Evolutionary conservation across 2,888 invertebrate species (phyloP), one percentile per base, ranked within the genome.

Genomic region (Rosalia funebris): DNA sequence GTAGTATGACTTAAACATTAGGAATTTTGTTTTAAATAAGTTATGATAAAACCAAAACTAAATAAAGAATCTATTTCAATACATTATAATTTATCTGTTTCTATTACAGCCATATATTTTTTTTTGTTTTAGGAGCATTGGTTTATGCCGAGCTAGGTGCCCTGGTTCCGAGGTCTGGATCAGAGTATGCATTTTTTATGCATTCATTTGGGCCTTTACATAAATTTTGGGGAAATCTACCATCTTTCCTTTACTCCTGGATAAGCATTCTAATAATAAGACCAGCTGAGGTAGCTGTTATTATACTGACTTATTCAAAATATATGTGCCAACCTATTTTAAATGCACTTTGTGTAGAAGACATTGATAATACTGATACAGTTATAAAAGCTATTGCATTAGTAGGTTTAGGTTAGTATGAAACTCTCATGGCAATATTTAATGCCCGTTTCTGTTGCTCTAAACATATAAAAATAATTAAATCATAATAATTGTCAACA

Each of bases 71-170:
- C n/a, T n/a, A n/a, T n/a, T n/a, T n/a, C n/a, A n/a, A n/a, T n/a
- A n/a, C n/a, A n/a, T n/a, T n/a, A n/a, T n/a, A n/a, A n/a, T n/a
- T n/a, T n/a, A n/a, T n/a, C n/a, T n/a, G n/a, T n/a, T n/a, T n/a
- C n/a, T n/a, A n/a, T n/a, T n/a, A n/a, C 25, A 25, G 25, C 25
- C 25, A 9, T 9, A 25, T 3, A 3, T 3, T 3, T 25, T 9
- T 3, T 25, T 25, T 25, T 25, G 25, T 84, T 84, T 50, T 73
- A 91, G 91, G 93, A 68, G 92, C 92, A 0, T 78, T 93, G 60
- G 89, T 90, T 1, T 93, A 91, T 75, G 91, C 92, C 31, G 93
- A 93, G 82, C 82, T 93, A 52, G 92, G 92, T 20, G 90, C 91
- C 0, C 88, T 92, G 0, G 87, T 93, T 2, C 89, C 89, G 0